These are phyloP conservation scores for Poeciliopsis paucimaculata DNA, from an alignment of 2,797 vertebrate species.

Conservation along the genomic window DNA sequence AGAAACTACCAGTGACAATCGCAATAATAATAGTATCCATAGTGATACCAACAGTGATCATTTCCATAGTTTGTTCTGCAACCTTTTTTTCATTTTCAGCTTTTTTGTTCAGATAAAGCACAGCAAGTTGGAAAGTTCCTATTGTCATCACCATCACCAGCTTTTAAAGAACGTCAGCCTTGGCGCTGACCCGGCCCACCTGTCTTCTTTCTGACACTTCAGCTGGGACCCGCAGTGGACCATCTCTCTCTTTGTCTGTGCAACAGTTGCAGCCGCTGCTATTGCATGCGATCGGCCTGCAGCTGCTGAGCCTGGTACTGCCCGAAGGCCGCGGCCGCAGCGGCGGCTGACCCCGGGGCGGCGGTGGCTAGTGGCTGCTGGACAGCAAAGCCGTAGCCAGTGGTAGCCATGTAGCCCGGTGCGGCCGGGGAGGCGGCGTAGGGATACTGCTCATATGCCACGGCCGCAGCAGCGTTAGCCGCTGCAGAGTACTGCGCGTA, in stretches of 20 bases:
- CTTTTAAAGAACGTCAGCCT: slow-evolving; percentile 68
- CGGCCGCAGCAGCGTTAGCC: slow-evolving; percentile 85
- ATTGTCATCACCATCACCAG: slow-evolving; percentile 67
- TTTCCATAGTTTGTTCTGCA: slow-evolving; percentile 75
- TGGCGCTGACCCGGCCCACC: slow-evolving; percentile 53
- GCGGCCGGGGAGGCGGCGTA: slow-evolving; percentile 93
- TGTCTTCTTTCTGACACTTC: slow-evolving; percentile 59
- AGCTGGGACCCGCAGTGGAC: slow-evolving; percentile 46
- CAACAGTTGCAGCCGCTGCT: slow-evolving; percentile 77
- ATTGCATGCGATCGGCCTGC: slow-evolving; percentile 98
- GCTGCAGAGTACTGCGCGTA: slow-evolving; percentile 94
- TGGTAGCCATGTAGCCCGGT: slow-evolving; percentile 89
- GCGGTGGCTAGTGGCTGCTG: slow-evolving; percentile 90
- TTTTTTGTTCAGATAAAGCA: slow-evolving; percentile 83
- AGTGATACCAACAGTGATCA: slow-evolving; percentile 70
- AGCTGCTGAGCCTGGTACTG: slow-evolving; percentile 95
- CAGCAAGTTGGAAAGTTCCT: slow-evolving; percentile 85
- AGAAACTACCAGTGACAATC: slow-evolving; percentile 81
- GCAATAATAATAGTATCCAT: slow-evolving; percentile 72
- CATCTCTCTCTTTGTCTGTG: slow-evolving; percentile 60
- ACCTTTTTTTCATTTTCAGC: slow-evolving; percentile 72
- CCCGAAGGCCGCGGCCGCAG: slow-evolving; percentile 84
- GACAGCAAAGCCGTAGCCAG: slow-evolving; percentile 93
- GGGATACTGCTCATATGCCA: slow-evolving; percentile 95
- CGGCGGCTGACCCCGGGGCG: slow-evolving; percentile 87